phyloP scores from a whole-genome alignment of 2,888 invertebrate species.

The Dasysyrphus tricinctus region DNA sequence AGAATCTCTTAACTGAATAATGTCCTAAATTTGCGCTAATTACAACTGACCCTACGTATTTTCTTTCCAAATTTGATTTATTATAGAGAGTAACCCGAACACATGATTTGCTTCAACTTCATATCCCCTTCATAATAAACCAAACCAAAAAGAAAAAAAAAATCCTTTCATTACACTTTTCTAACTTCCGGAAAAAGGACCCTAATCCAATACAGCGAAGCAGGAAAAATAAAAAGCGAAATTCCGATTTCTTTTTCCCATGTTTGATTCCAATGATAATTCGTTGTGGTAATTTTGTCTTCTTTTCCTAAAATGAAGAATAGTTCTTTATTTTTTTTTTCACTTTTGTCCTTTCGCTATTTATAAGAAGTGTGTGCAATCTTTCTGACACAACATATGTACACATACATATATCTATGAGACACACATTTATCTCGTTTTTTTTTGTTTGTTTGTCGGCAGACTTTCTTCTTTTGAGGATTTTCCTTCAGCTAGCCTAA shows the following conservation, averaged over 20 bases:
- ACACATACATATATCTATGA: neutral
- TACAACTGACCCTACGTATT: constrained; percentile 37
- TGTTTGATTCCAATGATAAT: constrained; percentile 63
- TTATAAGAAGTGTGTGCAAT: constrained; percentile 20
- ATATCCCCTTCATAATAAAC: neutral
- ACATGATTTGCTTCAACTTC: constrained; percentile 19
- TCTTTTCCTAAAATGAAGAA: constrained; percentile 60
- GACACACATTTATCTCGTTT: constrained; percentile 65
- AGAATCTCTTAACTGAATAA: constrained; percentile 32
- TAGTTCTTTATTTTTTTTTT: constrained; percentile 20
- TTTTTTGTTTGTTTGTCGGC: constrained; percentile 33
- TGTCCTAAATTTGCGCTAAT: constrained; percentile 54
- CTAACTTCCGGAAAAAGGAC: constrained; percentile 16
- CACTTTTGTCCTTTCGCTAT: constrained; percentile 30
- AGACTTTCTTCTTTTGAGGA: constrained; percentile 26
- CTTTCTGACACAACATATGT: constrained; percentile 54
- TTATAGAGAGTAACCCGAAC: constrained; percentile 28
- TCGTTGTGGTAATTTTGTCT: constrained; percentile 67
- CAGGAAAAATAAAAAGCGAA: constrained; percentile 20
- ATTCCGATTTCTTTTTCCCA: constrained; percentile 6
- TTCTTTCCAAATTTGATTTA: constrained; percentile 48
- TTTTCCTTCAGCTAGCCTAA: constrained; percentile 36
- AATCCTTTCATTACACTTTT: constrained; percentile 27
- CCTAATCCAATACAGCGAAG: neutral
- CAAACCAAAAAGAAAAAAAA: neutral